Conservation (phyloP, 2,888 invertebrate species). For the Nowickia ferox region DNA sequence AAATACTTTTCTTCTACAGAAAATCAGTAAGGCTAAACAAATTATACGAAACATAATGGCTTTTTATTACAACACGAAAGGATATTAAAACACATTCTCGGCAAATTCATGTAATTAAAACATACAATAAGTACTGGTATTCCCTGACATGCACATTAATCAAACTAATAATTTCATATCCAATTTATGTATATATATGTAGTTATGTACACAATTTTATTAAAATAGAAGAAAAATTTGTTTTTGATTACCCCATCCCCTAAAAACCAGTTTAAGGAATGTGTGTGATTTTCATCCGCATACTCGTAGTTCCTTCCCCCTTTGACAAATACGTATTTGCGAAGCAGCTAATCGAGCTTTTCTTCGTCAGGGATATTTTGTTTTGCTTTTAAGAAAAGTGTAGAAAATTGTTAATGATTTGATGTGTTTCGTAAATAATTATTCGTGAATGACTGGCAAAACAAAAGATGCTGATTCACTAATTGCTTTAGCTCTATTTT, state of each 20-base stretch:
- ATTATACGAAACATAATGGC: too few species aligned
- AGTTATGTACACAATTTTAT: too few species aligned
- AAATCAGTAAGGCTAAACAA: too few species aligned
- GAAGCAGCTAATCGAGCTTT: conserved; percentile 40
- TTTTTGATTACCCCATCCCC: not conserved
- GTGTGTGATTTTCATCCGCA: conserved; percentile 41
- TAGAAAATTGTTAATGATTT: conserved; percentile 20
- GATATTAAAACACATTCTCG: too few species aligned
- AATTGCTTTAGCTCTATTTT: conserved; percentile 57
- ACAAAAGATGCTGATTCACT: conserved; percentile 63
- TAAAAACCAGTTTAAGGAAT: conserved; percentile 8
- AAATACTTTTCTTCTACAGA: too few species aligned
- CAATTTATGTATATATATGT: too few species aligned
- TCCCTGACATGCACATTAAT: conserved; percentile 20
- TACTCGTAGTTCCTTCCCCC: not conserved
- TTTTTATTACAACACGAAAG: too few species aligned
- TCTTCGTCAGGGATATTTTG: not conserved
- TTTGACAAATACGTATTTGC: not conserved
- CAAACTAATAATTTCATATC: conserved; percentile 25
- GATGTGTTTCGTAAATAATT: conserved; percentile 44
- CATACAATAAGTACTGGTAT: not conserved
- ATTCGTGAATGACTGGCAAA: conserved; percentile 58
- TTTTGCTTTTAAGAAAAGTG: not conserved
- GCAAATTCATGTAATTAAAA: not conserved
- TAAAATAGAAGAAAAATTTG: too few species aligned